phyloP scores from a whole-genome alignment of 2,888 invertebrate species.

The Rotaria socialis region DNA sequence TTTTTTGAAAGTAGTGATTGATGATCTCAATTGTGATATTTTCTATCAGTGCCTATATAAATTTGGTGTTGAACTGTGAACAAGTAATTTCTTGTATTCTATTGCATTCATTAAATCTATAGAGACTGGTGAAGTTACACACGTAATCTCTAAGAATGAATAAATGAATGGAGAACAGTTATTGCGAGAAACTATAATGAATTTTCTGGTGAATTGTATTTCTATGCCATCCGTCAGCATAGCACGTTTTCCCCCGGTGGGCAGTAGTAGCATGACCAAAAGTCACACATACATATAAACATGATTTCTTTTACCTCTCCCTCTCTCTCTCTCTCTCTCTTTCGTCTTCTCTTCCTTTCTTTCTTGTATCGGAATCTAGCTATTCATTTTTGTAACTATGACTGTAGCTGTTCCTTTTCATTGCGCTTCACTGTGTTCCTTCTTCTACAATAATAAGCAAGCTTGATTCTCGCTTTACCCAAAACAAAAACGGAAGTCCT shows the following conservation, averaged over 20 bases:
- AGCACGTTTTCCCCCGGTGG: slow-evolving; percentile 13
- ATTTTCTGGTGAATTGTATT: neutral
- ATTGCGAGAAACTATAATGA: neutral
- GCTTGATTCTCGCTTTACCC: slow-evolving; percentile 18
- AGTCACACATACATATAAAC: slow-evolving; percentile 18
- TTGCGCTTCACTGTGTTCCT: slow-evolving; percentile 16
- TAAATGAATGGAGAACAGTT: neutral
- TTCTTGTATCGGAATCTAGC: neutral
- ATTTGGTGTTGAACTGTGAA: neutral
- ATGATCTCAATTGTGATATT: neutral
- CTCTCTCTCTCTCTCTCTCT: neutral
- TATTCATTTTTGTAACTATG: slow-evolving; percentile 9
- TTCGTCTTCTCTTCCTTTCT: neutral
- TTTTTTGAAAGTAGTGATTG: neutral
- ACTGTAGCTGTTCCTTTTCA: slow-evolving; percentile 11
- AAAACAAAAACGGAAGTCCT: slow-evolving; percentile 38
- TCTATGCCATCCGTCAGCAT: neutral
- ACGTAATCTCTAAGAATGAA: slow-evolving; percentile 16
- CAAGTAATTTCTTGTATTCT: neutral
- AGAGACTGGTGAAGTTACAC: neutral
- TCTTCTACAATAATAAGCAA: neutral
- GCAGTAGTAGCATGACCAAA: slow-evolving; percentile 6
- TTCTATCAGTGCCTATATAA: neutral
- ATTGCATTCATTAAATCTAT: neutral
- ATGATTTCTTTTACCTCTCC: slow-evolving; percentile 19